phyloP scores from a whole-genome alignment of 2,113 vertebrate species.

The Eudyptes chrysolophus region DNA sequence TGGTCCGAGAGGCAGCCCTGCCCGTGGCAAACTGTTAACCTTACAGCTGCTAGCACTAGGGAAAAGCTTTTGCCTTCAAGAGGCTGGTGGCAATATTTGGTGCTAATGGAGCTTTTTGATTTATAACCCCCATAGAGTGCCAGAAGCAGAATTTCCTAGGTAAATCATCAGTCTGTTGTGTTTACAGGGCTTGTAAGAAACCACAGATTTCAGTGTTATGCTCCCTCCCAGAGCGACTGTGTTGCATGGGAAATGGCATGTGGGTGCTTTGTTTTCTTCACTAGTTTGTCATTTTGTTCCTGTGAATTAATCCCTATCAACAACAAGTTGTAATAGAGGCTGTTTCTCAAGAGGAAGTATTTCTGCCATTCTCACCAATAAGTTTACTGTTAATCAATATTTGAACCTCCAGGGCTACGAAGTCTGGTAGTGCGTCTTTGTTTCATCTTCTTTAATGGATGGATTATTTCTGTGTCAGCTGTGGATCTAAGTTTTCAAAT shows the following conservation, averaged over 20 bases:
- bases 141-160: not conserved
- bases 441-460: constrained; percentile 28
- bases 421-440: not conserved
- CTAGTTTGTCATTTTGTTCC: not conserved
- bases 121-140: not conserved
- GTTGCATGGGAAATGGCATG: not conserved
- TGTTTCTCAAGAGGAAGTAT: not conserved
- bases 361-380: not conserved
- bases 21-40: not conserved
- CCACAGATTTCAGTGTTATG: not conserved
- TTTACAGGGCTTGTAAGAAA: not conserved
- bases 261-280: not conserved
- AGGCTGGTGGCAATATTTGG: not conserved
- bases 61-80: not conserved
- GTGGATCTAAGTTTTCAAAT: constrained; percentile 19
- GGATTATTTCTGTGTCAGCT: constrained; percentile 1
- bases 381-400: constrained; percentile 44
- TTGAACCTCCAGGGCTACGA: not conserved
- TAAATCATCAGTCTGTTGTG: not conserved
- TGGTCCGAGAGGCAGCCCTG: not conserved
- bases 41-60: rapidly evolving
- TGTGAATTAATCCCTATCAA: constrained; percentile 15
- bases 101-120: not conserved
- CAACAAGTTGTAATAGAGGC: not conserved
- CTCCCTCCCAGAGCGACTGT: not conserved